Evolutionary conservation across 1,140 invertebrate genomes (phyloP).

Genomic region (Physella acuta): DNA sequence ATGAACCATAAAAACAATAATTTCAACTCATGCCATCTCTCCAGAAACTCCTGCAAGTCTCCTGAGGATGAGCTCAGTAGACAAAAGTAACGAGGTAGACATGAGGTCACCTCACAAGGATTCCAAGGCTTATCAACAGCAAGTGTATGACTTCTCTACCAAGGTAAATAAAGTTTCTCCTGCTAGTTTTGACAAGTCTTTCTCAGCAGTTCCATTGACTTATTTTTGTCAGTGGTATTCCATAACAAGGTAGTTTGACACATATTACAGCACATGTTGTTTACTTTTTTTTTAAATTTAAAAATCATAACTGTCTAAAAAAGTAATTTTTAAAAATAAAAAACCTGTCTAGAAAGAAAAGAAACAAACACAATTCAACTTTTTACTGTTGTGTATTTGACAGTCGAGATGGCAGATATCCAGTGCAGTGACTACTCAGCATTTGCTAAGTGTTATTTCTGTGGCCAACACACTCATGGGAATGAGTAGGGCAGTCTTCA

Average conservation of each 20-base stretch:
- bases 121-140: slow-evolving; percentile 12
- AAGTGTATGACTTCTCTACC: slow-evolving; percentile 63
- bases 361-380: not conserved
- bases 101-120: too few relatives aligned
- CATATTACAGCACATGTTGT: not conserved
- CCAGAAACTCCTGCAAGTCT: too few relatives aligned
- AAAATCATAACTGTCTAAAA: not conserved
- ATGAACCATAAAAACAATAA: too few relatives aligned
- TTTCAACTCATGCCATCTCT: too few relatives aligned
- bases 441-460: slow-evolving; percentile 89
- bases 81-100: too few relatives aligned
- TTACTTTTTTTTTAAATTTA: not conserved
- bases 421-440: slow-evolving; percentile 91
- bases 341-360: too few relatives aligned
- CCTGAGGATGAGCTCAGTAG: too few relatives aligned
- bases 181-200: too few relatives aligned
- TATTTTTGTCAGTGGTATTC: too few relatives aligned
- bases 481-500: slow-evolving; percentile 92
- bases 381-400: too few relatives aligned
- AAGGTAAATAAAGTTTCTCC: slow-evolving; percentile 13
- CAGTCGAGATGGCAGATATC: slow-evolving; percentile 91
- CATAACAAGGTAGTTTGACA: too few relatives aligned
- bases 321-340: not conserved
- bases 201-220: too few relatives aligned
- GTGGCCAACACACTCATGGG: slow-evolving; percentile 97